phyloP scores from a whole-genome alignment of 2,888 invertebrate genomes.

The Erpobdella octoculata region DNA sequence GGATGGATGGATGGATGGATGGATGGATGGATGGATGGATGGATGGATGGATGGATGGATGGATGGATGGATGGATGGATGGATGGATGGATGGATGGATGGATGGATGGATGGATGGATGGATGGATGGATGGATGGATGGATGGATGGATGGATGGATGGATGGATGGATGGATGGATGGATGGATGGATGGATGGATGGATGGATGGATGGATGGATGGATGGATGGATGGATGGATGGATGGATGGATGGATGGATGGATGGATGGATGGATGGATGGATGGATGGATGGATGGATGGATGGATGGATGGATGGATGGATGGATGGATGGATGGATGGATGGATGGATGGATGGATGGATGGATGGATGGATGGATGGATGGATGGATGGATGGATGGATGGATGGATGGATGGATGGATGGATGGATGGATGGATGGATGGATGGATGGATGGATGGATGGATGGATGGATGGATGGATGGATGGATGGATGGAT shows the following conservation, averaged over 20 bases:
- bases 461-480: background rate
- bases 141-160: slow-evolving; percentile 10
- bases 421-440: slow-evolving; percentile 8
- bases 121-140: slow-evolving; percentile 16
- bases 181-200: slow-evolving; percentile 6
- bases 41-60: slow-evolving; percentile 17
- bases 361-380: slow-evolving; percentile 15
- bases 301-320: background rate
- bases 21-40: slow-evolving; percentile 7
- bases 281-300: slow-evolving; percentile 14
- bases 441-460: background rate
- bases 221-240: background rate
- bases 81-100: slow-evolving; percentile 14
- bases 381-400: slow-evolving; percentile 15
- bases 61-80: slow-evolving; percentile 15
- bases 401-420: background rate
- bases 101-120: slow-evolving; percentile 4
- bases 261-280: background rate
- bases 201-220: background rate
- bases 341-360: slow-evolving; percentile 14
- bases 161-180: slow-evolving; percentile 8
- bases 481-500: background rate
- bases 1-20: slow-evolving; percentile 17
- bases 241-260: slow-evolving; percentile 11
- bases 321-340: slow-evolving; percentile 13